Percentiles rank a stretch among this genome's conserved stretches.
phyloP scores from a whole-genome alignment of 2,797 vertebrate species.

The Notamacropus eugenii region DNA sequence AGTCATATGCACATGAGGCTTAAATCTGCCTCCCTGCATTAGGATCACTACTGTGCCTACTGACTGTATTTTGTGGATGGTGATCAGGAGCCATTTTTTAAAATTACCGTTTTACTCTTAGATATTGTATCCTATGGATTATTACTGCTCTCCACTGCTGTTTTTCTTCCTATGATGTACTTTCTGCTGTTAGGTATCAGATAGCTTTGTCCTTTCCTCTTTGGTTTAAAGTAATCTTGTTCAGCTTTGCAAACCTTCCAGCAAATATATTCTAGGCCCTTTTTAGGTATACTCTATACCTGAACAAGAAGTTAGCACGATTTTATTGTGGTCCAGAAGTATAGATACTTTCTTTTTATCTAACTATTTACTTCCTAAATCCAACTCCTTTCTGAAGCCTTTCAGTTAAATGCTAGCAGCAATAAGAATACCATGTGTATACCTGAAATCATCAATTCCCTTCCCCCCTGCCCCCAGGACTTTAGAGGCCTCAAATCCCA shows the following conservation, averaged over 20 bases:
- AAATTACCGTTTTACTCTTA: too few relatives aligned
- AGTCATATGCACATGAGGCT: neutral
- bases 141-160: too few relatives aligned
- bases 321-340: neutral
- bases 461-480: too few relatives aligned
- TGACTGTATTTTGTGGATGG: too few relatives aligned
- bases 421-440: neutral
- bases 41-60: too few relatives aligned
- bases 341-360: neutral
- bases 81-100: too few relatives aligned
- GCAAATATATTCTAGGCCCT: neutral
- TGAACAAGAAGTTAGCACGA: neutral
- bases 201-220: too few relatives aligned
- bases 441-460: neutral
- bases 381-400: neutral
- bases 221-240: too few relatives aligned
- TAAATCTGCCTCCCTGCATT: neutral
- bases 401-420: neutral
- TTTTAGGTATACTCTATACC: neutral
- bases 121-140: too few relatives aligned
- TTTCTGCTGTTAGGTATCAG: too few relatives aligned
- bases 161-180: too few relatives aligned
- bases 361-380: neutral
- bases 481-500: neutral
- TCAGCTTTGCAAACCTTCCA: too few relatives aligned